Conservation (phyloP, 2,797 vertebrate genomes). For the Eupleurogrammus muticus region DNA sequence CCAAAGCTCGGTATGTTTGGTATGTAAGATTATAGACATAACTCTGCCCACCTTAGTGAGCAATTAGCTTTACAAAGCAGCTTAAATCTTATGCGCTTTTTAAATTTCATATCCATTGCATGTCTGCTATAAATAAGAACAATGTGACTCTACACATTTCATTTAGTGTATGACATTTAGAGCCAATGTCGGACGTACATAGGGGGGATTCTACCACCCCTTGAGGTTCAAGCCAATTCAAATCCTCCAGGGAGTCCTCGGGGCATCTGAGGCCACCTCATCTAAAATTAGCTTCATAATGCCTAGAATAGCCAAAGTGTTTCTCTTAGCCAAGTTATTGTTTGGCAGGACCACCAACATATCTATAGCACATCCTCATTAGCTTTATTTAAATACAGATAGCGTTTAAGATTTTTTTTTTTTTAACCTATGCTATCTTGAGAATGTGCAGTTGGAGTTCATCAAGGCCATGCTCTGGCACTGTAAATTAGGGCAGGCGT, state of each 20-base stretch:
- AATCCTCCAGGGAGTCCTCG: constrained; percentile 12
- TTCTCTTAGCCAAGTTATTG: constrained; percentile 7
- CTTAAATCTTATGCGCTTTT: constrained; percentile 19
- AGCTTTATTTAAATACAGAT: constrained; percentile 11
- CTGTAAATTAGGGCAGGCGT: constrained; percentile 36
- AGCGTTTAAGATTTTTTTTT: constrained; percentile 18
- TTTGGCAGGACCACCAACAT: background rate
- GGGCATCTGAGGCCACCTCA: constrained; percentile 10
- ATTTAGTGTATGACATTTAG: background rate
- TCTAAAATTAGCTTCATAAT: constrained; percentile 59
- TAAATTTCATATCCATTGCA: constrained; percentile 6
- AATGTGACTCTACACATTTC: background rate
- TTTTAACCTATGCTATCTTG: constrained; percentile 23
- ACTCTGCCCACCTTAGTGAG: constrained; percentile 43
- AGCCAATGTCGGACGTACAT: background rate
- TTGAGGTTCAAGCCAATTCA: constrained; percentile 13
- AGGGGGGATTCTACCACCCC: background rate
- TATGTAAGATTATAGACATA: constrained; percentile 69
- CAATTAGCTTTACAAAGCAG: constrained; percentile 36
- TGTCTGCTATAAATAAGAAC: background rate
- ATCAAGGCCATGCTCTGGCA: constrained; percentile 29
- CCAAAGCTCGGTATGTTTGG: constrained; percentile 65
- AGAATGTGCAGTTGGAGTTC: constrained; percentile 9
- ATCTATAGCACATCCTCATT: background rate
- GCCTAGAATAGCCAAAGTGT: constrained; percentile 28